Conservation (phyloP, 30 jellyfish, hydroid and myxozoan genomes). For the Hydractinia echinata region DNA sequence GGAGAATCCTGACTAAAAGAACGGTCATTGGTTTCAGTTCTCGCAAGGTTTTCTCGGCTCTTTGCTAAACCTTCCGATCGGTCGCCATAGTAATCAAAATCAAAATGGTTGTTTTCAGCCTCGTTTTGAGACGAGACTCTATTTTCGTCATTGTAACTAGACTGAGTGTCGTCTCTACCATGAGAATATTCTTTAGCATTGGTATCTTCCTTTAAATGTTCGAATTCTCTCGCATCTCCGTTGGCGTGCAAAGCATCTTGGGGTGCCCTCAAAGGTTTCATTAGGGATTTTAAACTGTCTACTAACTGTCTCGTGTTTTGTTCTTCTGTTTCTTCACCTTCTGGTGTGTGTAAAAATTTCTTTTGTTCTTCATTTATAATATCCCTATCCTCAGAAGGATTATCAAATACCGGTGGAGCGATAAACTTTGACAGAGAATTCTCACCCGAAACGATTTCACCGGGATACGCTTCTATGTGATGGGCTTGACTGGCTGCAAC, state of each 20-base stretch:
- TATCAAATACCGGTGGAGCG: conserved; percentile 90
- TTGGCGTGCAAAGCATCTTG: conserved; percentile 18
- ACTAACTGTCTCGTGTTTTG: conserved; percentile 60
- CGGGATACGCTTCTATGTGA: conserved; percentile 63
- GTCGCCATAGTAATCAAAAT: conserved; percentile 15
- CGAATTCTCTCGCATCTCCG: neutral
- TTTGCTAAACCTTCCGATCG: neutral
- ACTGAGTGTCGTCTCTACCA: conserved; percentile 23
- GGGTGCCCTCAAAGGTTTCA: conserved; percentile 49
- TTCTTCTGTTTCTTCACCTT: conserved; percentile 53
- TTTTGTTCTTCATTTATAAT: conserved; percentile 43
- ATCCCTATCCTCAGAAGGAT: conserved; percentile 19
- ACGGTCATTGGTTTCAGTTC: no score
- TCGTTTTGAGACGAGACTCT: conserved; percentile 10
- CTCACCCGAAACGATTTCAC: conserved; percentile 82
- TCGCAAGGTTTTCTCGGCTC: no score
- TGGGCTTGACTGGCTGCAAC: conserved; percentile 8
- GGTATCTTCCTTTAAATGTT: neutral
- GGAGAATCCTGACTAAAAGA: neutral
- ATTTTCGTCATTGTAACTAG: conserved; percentile 21
- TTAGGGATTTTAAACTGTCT: conserved; percentile 53
- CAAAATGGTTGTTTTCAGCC: neutral
- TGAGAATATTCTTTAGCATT: conserved; percentile 36
- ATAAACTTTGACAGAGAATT: conserved; percentile 73
- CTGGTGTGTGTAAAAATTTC: conserved; percentile 16